Percentiles rank a stretch among this genome's conserved stretches.
Conservation (phyloP, 35 echinoderm and acorn worm species). For the Heliocidaris tuberculata region DNA sequence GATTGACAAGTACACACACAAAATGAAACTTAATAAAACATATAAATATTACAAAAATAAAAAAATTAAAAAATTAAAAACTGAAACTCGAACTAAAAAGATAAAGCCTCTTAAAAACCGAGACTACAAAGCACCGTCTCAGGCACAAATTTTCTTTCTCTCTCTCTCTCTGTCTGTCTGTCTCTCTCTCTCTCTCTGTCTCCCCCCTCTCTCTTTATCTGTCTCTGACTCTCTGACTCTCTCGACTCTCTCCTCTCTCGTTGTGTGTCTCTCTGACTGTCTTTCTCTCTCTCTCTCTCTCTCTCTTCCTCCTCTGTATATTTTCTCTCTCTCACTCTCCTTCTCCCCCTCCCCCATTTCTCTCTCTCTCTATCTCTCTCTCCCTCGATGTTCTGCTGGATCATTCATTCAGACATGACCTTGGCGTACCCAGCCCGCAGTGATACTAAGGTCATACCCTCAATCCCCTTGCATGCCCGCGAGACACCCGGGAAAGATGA, state of each 20-base stretch:
- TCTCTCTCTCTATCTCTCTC: neutral
- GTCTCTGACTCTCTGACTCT: too few species aligned
- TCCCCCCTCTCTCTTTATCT: neutral
- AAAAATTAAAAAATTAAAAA: too few species aligned
- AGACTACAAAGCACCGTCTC: too few species aligned
- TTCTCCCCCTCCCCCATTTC: neutral
- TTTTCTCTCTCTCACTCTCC: neutral
- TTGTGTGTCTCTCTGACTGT: neutral
- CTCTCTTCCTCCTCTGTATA: too few species aligned
- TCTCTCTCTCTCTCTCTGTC: neutral
- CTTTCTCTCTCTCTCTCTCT: neutral
- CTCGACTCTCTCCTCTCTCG: too few species aligned
- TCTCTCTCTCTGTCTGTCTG: neutral
- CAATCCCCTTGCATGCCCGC: neutral
- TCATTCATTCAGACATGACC: slow-evolving; percentile 21
- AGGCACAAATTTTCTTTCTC: too few species aligned
- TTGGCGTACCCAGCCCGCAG: neutral
- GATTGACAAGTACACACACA: too few species aligned
- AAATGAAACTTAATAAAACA: too few species aligned
- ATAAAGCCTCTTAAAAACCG: too few species aligned
- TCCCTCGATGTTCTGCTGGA: neutral
- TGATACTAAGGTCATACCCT: neutral
- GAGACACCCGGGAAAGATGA: neutral
- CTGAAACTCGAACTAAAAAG: too few species aligned
- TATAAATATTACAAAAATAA: too few species aligned